phyloP scores from a whole-genome alignment of 2,113 vertebrate genomes.

The Labeo rohita region DNA sequence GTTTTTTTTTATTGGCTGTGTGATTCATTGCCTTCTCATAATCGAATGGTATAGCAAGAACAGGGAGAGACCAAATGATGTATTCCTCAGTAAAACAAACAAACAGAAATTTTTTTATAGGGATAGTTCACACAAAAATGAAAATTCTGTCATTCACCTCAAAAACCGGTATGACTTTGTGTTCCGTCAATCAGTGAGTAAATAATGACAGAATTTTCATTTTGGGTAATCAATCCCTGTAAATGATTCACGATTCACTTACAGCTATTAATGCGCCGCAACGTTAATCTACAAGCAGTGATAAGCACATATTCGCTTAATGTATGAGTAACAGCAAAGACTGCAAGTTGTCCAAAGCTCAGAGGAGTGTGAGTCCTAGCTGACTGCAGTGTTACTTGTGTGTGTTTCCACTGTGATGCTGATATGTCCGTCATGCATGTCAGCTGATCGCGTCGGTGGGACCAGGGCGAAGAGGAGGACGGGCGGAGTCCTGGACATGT shows the following conservation, averaged over 20 bases:
- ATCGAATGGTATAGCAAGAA: background rate
- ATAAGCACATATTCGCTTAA: background rate
- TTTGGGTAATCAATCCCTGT: background rate
- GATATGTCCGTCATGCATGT: constrained; percentile 82
- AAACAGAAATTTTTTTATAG: background rate
- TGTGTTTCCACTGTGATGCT: constrained; percentile 90
- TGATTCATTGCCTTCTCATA: constrained; percentile 25
- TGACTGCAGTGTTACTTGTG: constrained; percentile 71
- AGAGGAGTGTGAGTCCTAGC: constrained; percentile 50
- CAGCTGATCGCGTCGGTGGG: constrained; percentile 91
- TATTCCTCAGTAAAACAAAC: constrained; percentile 31
- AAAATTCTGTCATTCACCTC: background rate
- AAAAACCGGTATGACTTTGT: background rate
- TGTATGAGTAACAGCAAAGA: constrained; percentile 29
- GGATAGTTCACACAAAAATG: background rate
- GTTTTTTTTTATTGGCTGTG: constrained; percentile 37
- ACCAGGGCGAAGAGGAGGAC: constrained; percentile 83
- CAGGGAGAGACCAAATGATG: constrained; percentile 40
- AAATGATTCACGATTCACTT: background rate
- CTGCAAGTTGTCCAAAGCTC: constrained; percentile 44
- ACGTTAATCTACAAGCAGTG: background rate
- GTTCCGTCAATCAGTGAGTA: background rate
- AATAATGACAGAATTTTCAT: background rate
- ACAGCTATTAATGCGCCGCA: background rate
- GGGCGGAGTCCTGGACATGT: constrained; percentile 88